phyloP scores from a whole-genome alignment of 2,888 invertebrate species.

The Ferrisia virgata region DNA sequence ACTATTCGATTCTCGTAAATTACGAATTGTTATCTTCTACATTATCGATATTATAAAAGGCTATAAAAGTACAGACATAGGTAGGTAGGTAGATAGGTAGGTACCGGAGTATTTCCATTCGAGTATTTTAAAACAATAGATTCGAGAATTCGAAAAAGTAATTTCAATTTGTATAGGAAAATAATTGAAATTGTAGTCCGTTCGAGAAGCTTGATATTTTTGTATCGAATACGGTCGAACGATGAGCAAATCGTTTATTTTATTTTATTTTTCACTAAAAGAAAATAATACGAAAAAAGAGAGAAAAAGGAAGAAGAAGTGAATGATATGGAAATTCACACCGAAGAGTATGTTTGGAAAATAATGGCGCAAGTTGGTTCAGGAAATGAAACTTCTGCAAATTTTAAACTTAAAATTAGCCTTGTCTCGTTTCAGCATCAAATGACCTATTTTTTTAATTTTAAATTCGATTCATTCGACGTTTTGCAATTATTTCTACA shows the following conservation, averaged over 20 bases:
- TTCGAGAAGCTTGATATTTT: not conserved
- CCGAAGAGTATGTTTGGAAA: no score
- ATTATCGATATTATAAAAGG: not conserved
- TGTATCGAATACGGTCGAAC: not conserved
- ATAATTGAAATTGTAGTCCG: conserved; percentile 10
- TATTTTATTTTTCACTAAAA: not conserved
- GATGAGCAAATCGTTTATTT: not conserved
- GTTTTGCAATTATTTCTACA: no score
- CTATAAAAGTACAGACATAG: not conserved
- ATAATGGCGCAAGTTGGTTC: no score
- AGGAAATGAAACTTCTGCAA: no score
- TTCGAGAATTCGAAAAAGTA: not conserved
- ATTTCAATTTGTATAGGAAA: not conserved
- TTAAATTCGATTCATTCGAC: no score
- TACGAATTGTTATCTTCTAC: not conserved
- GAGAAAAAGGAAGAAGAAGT: not conserved
- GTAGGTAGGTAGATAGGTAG: no score
- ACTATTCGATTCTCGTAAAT: not conserved
- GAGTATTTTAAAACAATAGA: not conserved
- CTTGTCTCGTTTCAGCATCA: no score
- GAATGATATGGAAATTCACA: not conserved
- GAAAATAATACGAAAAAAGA: not conserved
- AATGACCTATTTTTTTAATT: no score
- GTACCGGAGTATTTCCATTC: not conserved
- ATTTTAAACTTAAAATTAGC: no score